Base-by-base conservation (phyloP, 2,888 invertebrate species). In the Rhaphigaster nebulosa region DNA sequence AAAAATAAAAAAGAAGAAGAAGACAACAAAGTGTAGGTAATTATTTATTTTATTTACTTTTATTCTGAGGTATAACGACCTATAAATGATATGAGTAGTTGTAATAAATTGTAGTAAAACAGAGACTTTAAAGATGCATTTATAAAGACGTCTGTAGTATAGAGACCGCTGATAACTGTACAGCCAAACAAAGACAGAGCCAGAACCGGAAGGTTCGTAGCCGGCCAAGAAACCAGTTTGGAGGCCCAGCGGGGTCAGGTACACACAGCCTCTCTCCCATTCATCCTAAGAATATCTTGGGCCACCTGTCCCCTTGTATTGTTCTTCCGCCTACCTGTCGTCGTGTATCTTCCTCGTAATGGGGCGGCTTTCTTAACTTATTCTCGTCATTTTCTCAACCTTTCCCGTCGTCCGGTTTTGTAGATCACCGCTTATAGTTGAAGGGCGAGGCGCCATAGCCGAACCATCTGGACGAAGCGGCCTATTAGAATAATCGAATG, bases 191-290 rank as follows among this genome's bases (percentile, higher is more conserved):
- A 76, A 76, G 20, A 38, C 20, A 70, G 12, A 34, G 18, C 29
- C 70, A 76, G 70, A 76, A 76, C 70, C 70, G 70, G 70, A 76
- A 76, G 70, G 70, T 76, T 76, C 70, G 70, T 76, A 76, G 65
- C 65, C 65, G 65, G 65, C 65, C 15, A 26, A 65, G 65, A 18
- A 65, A 76, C 70, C 70, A 76, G 70, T 76, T 76, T 76, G 70
- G 70, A 76, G 34, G 6, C 38, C 8, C 34, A 34, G 70, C 8
- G 70, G 70, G 70, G 70, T 76, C 70, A 76, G 70, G 70, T 76
- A 26, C 70, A 38, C 34, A 0, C 70, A 76, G 34, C 38, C 34
- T 76, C 70, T 20, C 20, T 38, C 70, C 70, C 70, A 76, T 76
- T 76, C 70, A 76, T 76, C 70, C 70, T 60, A 34, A 18, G 20